Base-by-base conservation (phyloP, 2,113 vertebrate genomes). In the Halichoeres trimaculatus region DNA sequence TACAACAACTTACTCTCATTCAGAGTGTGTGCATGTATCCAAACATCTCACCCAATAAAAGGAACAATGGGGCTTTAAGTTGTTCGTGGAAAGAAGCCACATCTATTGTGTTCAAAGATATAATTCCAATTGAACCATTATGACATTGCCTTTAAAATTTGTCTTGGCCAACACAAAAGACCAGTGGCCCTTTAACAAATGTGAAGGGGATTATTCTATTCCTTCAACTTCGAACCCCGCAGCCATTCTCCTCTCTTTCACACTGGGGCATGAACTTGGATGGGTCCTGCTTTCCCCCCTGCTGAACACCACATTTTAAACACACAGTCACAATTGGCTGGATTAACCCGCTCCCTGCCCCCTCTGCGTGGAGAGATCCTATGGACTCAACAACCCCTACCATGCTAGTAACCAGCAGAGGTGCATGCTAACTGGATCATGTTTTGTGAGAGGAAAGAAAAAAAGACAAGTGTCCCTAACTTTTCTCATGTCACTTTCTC, bases 401-500 rank as follows among this genome's bases (percentile, higher is more conserved):
- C 93, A 94, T 95, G 95, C 94, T 94, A 93, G 95, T 92, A 94
- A 95, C 95, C 95, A 95, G 94, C 93, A 95, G 94, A 95, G 96
- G 94, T 96, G 95, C 95, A 97, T 95, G 95, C 96, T 96, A 98
- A 98, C 96, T 96, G 96, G 96, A 98, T 98, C 95, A 96, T 95
- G 96, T 96, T 96, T 94, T 95, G 94, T 95, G 95, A 96, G 95
- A 95, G 84, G 72, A 74, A 74, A 78, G 63, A 94, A 41, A 70
- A 95, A 94, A 96, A 95, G 95, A 97, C 95, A 97, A 97, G 95
- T 96, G 95, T 97, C 95, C 82, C 93, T 96, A 98, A 99, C 96
- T 98, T 98, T 98, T 98, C 96, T 99, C 97, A 98, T 96, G 96
- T 98, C 97, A 97, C 95, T 96, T 96, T 96, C 94, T 90, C 94